These are phyloP conservation scores for Erythrocebus patas DNA, from an alignment of 2,113 vertebrate genomes.

Conservation along the genomic window DNA sequence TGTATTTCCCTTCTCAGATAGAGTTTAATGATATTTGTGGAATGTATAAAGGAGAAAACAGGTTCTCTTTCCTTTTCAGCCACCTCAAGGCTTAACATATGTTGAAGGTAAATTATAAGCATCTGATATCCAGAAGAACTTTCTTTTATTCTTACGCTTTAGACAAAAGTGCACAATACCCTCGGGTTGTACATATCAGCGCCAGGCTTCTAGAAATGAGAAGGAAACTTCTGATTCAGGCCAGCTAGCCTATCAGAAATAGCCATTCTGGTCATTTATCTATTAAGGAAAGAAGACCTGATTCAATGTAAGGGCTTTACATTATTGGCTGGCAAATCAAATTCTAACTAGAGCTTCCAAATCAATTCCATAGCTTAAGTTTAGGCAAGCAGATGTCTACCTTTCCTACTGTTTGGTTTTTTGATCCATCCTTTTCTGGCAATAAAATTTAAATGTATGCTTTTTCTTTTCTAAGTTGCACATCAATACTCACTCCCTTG, in stretches of 20 bases:
- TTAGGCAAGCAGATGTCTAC: neutral
- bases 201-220: constrained; percentile 15
- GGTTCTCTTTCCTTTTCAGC: neutral
- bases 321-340: neutral
- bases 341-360: neutral
- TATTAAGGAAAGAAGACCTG: neutral
- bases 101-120: neutral
- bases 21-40: neutral
- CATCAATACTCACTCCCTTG: neutral
- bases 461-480: neutral
- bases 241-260: constrained; percentile 34
- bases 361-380: neutral
- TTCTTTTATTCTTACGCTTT: neutral
- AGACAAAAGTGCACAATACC: neutral
- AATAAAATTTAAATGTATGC: neutral
- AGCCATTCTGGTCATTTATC: neutral
- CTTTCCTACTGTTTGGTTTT: neutral
- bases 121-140: constrained; percentile 19
- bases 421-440: neutral
- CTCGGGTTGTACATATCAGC: neutral
- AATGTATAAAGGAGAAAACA: neutral
- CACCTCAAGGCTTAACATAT: neutral
- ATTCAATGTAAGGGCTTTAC: neutral
- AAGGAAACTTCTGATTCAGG: constrained; percentile 9
- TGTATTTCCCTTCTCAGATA: neutral